Percentiles rank a stretch among this genome's conserved stretches.
Evolutionary conservation across 1,140 invertebrate genomes (phyloP).

Genomic region (Cylas formicarius): DNA sequence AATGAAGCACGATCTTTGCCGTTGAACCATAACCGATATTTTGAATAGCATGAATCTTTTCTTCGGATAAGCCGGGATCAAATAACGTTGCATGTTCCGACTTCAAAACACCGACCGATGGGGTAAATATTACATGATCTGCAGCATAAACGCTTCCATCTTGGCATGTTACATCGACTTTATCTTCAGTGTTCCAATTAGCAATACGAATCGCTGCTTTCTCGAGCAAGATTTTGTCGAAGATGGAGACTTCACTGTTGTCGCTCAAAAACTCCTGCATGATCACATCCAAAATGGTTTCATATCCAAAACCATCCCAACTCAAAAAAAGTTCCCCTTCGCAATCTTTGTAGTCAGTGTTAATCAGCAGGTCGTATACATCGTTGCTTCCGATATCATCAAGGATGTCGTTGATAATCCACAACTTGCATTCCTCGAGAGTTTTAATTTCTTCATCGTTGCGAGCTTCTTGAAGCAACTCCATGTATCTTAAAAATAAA

Average conservation of each 20-base stretch:
- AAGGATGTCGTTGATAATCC: no score
- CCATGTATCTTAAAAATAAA: conserved; percentile 6
- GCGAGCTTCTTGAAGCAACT: not conserved
- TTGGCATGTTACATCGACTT: conserved; percentile 28
- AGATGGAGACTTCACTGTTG: conserved; percentile 12
- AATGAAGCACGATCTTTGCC: conserved; percentile 70
- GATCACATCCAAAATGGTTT: conserved; percentile 26
- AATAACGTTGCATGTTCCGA: conserved; percentile 52
- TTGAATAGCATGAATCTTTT: conserved; percentile 48
- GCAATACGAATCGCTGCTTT: no score
- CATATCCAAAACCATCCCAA: conserved; percentile 30
- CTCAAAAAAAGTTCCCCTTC: conserved; percentile 20
- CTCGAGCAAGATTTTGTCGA: no score
- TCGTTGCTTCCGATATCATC: not conserved
- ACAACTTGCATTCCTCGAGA: no score
- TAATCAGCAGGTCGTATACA: no score
- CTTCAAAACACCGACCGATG: conserved; percentile 62
- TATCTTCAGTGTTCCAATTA: conserved; percentile 37
- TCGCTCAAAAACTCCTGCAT: conserved; percentile 25
- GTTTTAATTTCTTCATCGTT: conserved; percentile 5
- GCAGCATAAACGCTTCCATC: conserved; percentile 52
- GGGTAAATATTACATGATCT: conserved; percentile 60
- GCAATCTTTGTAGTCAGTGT: conserved; percentile 14
- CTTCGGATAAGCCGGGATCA: conserved; percentile 48
- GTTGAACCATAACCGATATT: conserved; percentile 62